Base-by-base conservation (phyloP, 1,140 invertebrate genomes). In the Holotrichia oblita region DNA sequence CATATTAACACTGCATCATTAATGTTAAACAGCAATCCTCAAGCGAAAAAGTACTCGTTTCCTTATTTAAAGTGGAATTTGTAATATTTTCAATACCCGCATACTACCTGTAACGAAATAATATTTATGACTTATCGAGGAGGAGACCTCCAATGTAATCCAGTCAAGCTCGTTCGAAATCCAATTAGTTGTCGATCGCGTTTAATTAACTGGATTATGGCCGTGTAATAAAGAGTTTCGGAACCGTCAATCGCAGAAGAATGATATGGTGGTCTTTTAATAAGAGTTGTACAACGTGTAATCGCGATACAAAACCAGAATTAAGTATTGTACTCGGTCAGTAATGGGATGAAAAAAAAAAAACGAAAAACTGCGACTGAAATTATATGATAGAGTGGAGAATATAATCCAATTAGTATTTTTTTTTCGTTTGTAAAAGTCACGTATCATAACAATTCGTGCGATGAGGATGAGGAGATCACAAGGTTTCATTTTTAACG, bases 161-260 rank as follows among this genome's bases (percentile, higher is more conserved):
- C 61, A 64, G 61, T 64, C 20, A 27, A 64, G 61, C 24, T 27
- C 61, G 24, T 64, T 64, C 17, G 12, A 64, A 64, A 64, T 64
- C 61, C 61, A 64, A 64, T 64, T 64, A 64, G 61, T 20, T 64
- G 61, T 27, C 61, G 24, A 64, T 64, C 61, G 17, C 61, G 61
- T 64, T 64, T 64, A 64, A 64, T 64, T 64, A 64, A 64, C 61
- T 27, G 61, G 61, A 27, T 64, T 64, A 64, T 27, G 61, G 61
- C 24, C 24, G 24, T 64, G 10, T 64, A 64, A 64, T 64, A 64
- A 64, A 64, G 20, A 64, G 61, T 64, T 64, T 27, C 61, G 61
- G 24, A 22, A 64, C 61, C 61, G 24, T 17, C 61, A 64, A 64
- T 64, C 61, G 10, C 17, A 64, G 61, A 64, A 27, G 61, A 64